Conservation (phyloP, 1,140 invertebrate genomes). For the Calephelis virginiensis region DNA sequence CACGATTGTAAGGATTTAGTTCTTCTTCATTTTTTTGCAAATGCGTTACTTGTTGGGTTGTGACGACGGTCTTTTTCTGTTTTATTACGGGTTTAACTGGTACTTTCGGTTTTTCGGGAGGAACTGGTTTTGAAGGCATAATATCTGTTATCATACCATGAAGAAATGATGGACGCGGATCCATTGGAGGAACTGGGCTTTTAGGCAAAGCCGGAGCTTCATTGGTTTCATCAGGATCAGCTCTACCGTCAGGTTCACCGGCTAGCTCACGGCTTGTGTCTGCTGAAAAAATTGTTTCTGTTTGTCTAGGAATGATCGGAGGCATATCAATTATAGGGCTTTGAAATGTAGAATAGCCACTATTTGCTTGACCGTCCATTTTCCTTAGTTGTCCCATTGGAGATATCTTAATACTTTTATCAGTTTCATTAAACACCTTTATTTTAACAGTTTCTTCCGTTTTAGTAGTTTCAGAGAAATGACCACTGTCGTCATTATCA, state of each 20-base stretch:
- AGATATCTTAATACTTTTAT: conserved; percentile 66
- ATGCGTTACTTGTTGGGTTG: conserved; percentile 64
- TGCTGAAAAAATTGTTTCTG: conserved; percentile 71
- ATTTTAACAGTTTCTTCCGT: conserved; percentile 75
- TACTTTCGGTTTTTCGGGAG: conserved; percentile 82
- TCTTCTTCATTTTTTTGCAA: conserved; percentile 64
- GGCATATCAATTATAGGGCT: conserved; percentile 73
- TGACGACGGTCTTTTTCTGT: conserved; percentile 58
- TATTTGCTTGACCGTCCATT: conserved; percentile 65
- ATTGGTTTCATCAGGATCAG: conserved; percentile 84
- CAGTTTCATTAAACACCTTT: conserved; percentile 70
- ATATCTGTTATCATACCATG: conserved; percentile 80
- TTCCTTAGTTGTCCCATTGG: conserved; percentile 69
- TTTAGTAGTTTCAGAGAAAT: conserved; percentile 72
- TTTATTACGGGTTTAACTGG: conserved; percentile 81
- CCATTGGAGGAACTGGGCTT: conserved; percentile 81
- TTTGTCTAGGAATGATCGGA: conserved; percentile 64
- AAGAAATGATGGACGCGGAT: conserved; percentile 85
- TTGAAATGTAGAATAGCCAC: conserved; percentile 72
- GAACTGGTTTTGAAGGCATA: conserved; percentile 63
- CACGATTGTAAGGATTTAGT: conserved; percentile 43
- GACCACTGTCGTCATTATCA: conserved; percentile 74
- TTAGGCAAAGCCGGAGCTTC: conserved; percentile 84
- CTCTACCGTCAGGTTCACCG: conserved; percentile 88
- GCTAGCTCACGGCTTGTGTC: conserved; percentile 85